These are phyloP conservation scores for Dexiosoma caninum DNA, from an alignment of 2,888 invertebrate genomes.

Conservation along the genomic window DNA sequence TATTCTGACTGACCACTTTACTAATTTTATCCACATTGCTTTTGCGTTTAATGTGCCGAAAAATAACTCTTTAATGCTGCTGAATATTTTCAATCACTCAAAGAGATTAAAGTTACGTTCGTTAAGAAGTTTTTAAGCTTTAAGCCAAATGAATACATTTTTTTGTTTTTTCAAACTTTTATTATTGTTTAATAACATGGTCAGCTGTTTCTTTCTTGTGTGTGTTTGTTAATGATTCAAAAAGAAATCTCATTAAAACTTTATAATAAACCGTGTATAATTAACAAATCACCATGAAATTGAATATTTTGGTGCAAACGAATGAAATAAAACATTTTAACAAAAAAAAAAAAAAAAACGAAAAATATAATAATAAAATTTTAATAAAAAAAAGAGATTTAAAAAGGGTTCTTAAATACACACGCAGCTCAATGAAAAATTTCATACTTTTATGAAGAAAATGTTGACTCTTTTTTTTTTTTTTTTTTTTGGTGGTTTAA, in stretches of 20 bases:
- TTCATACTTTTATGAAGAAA: neutral
- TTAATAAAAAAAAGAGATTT: neutral
- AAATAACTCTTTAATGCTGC: neutral
- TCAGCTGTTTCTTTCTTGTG: slow-evolving; percentile 15
- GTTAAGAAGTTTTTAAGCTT: slow-evolving; percentile 44
- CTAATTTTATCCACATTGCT: too few species aligned
- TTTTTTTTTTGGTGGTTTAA: too few species aligned
- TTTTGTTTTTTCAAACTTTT: neutral
- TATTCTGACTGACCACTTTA: neutral
- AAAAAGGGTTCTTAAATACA: neutral
- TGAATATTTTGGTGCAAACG: slow-evolving; percentile 46
- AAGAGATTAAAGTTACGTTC: slow-evolving; percentile 16
- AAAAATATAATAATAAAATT: too few species aligned
- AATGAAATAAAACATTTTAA: slow-evolving; percentile 3
- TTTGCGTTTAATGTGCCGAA: slow-evolving; percentile 11
- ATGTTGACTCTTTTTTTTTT: too few species aligned
- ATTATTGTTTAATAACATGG: slow-evolving; percentile 13
- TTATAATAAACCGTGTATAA: slow-evolving; percentile 59
- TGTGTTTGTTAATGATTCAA: slow-evolving; percentile 21
- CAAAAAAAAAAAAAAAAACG: neutral
- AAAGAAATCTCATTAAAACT: slow-evolving; percentile 57
- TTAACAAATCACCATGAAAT: slow-evolving; percentile 62
- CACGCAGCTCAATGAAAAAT: neutral
- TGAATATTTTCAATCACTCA: neutral
- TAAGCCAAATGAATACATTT: slow-evolving; percentile 20